phyloP scores from a whole-genome alignment of 1,140 invertebrate genomes.

The Physella acuta region DNA sequence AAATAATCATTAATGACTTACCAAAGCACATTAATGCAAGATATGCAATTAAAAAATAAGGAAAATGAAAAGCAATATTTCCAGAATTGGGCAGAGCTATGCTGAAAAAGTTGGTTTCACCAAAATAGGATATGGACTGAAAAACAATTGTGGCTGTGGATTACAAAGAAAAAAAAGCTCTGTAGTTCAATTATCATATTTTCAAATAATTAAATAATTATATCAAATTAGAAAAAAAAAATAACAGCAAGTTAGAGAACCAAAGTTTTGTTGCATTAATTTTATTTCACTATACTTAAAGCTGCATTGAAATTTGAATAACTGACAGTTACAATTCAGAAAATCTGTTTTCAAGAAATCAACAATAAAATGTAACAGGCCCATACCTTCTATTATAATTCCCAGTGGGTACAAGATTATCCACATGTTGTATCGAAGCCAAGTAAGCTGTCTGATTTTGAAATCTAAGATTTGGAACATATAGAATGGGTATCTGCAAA shows the following conservation, averaged over 20 bases:
- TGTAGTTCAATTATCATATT: too few relatives aligned
- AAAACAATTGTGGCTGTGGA: conserved; percentile 63
- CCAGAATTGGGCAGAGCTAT: conserved; percentile 78
- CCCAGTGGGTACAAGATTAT: conserved; percentile 89
- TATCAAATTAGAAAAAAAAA: too few relatives aligned
- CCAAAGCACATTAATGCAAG: conserved; percentile 74
- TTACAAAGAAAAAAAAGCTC: too few relatives aligned
- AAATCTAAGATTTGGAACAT: conserved; percentile 77
- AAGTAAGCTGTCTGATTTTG: conserved; percentile 78
- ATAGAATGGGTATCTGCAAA: conserved; percentile 84
- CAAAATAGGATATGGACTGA: conserved; percentile 80
- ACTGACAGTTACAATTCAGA: too few relatives aligned
- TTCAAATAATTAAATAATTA: too few relatives aligned
- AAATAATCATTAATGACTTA: too few relatives aligned
- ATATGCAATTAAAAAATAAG: conserved; percentile 76
- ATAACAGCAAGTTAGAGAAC: too few relatives aligned
- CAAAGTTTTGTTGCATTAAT: too few relatives aligned
- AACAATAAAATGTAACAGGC: too few relatives aligned
- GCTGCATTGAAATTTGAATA: too few relatives aligned
- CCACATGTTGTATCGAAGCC: conserved; percentile 91
- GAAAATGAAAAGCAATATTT: conserved; percentile 87
- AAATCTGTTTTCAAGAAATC: too few relatives aligned
- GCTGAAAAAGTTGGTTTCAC: conserved; percentile 78
- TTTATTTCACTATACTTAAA: too few relatives aligned
- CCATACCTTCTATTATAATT: conserved; percentile 81